Conservation (phyloP, 2,113 vertebrate species). For the Scatophagus argus region DNA sequence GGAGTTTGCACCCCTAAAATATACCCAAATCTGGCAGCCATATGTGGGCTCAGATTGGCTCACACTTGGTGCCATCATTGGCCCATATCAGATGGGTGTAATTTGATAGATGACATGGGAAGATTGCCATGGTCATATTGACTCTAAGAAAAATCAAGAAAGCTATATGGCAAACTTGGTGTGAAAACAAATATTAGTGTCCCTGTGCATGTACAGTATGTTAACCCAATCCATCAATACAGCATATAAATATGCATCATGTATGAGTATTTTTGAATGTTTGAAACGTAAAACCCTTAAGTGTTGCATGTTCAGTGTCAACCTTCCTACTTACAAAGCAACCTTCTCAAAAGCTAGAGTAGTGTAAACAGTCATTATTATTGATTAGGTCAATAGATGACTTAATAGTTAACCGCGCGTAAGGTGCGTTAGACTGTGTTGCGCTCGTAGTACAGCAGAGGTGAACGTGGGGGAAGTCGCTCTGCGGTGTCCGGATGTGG, state of each 20-base stretch:
- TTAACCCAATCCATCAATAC: no score
- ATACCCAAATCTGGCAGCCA: neutral
- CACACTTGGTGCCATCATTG: neutral
- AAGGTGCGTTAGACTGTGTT: neutral
- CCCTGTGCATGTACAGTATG: no score
- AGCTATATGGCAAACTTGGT: neutral
- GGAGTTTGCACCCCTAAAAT: neutral
- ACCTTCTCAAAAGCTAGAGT: neutral
- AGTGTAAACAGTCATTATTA: neutral
- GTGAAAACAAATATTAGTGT: neutral
- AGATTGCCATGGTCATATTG: neutral
- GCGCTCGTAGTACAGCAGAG: neutral
- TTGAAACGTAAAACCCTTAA: no score
- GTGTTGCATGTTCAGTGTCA: no score
- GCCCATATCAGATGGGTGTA: conserved; percentile 8
- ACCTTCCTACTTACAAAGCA: neutral
- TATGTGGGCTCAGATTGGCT: neutral
- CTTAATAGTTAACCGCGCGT: neutral
- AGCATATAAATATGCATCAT: no score
- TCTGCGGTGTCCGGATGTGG: conserved; percentile 79
- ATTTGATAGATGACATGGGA: conserved; percentile 8
- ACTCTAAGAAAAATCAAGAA: neutral
- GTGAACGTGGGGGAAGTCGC: conserved; percentile 46
- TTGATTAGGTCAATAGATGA: neutral
- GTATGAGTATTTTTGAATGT: no score